phyloP scores from a whole-genome alignment of 2,113 vertebrate genomes.

The Scatophagus argus region DNA sequence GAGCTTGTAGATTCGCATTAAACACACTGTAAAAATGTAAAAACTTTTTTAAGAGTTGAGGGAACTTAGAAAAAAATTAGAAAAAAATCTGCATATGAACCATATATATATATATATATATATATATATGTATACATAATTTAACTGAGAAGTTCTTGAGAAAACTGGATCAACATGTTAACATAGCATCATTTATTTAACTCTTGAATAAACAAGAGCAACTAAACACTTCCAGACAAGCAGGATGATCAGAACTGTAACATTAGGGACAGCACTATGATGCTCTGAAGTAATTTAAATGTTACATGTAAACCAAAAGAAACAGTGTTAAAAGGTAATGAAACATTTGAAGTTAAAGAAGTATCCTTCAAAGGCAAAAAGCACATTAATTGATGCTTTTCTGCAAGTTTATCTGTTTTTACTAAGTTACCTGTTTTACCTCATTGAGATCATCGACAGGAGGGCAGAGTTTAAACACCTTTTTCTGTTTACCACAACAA shows the following conservation, averaged over 20 bases:
- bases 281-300: not conserved
- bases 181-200: not conserved
- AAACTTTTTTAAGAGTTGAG: too few relatives aligned
- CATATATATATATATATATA: too few relatives aligned
- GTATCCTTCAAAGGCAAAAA: not conserved
- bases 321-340: not conserved
- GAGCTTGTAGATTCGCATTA: not conserved
- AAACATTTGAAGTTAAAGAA: constrained; percentile 11
- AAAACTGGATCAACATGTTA: not conserved
- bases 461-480: constrained; percentile 43
- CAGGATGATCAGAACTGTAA: not conserved
- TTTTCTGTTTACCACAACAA: constrained; percentile 48
- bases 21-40: not conserved
- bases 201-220: not conserved
- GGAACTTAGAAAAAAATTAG: too few relatives aligned
- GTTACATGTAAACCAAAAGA: constrained; percentile 11
- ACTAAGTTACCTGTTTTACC: constrained; percentile 34
- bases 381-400: constrained; percentile 22
- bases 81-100: not conserved
- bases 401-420: constrained; percentile 42
- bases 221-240: too few relatives aligned
- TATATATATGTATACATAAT: too few relatives aligned
- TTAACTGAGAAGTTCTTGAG: too few relatives aligned
- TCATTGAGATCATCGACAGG: constrained; percentile 44
- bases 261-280: not conserved